These are phyloP conservation scores for Euplexia lucipara DNA, from an alignment of 2,888 invertebrate genomes.

Conservation along the genomic window DNA sequence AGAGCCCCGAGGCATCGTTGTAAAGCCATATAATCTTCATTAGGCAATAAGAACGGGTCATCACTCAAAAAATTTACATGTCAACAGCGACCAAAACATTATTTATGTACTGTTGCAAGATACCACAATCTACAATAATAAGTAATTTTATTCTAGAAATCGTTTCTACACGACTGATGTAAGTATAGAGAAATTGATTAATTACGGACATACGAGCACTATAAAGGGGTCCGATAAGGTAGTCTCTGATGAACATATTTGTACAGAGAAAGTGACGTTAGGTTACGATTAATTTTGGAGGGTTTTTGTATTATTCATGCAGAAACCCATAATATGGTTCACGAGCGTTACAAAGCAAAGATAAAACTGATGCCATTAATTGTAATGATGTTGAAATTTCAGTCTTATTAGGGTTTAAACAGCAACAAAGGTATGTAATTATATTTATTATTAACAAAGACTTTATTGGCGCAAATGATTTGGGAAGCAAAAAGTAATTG, in stretches of 20 bases:
- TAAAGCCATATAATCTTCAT: constrained; percentile 56
- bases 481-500: constrained; percentile 67
- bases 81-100: constrained; percentile 49
- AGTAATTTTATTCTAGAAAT: constrained; percentile 35
- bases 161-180: constrained; percentile 10
- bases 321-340: not conserved
- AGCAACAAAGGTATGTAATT: constrained; percentile 41
- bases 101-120: constrained; percentile 43
- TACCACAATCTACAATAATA: constrained; percentile 33
- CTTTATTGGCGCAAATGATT: constrained; percentile 51
- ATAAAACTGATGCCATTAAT: constrained; percentile 4
- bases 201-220: constrained; percentile 23
- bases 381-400: constrained; percentile 23
- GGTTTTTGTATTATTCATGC: not conserved
- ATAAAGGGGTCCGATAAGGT: not conserved
- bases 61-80: constrained; percentile 60
- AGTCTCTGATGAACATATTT: not conserved
- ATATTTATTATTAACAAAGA: constrained; percentile 31
- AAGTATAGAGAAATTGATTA: constrained; percentile 2
- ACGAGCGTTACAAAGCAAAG: not conserved
- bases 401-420: constrained; percentile 11
- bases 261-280: not conserved
- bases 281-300: not conserved
- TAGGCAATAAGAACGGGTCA: constrained; percentile 52
- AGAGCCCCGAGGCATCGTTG: constrained; percentile 51